Conservation (phyloP, 2,113 vertebrate genomes). For the Eidolon helvum region DNA sequence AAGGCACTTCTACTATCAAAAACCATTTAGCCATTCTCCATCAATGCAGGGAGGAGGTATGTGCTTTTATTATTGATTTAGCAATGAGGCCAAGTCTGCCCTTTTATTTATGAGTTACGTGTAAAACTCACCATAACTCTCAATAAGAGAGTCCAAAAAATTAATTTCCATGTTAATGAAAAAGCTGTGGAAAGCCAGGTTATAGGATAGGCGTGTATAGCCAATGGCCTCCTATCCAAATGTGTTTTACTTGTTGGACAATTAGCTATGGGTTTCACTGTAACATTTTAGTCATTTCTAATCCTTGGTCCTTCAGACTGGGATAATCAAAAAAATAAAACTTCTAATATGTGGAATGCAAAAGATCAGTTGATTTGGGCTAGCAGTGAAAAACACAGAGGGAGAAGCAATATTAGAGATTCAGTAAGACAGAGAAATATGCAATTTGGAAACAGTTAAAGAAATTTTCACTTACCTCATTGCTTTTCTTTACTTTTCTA, state of each 20-base stretch:
- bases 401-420: neutral
- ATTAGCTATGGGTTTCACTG: neutral
- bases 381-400: neutral
- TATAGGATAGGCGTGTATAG: neutral
- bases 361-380: neutral
- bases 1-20: neutral
- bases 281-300: neutral
- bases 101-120: neutral
- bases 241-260: neutral
- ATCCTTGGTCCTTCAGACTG: neutral
- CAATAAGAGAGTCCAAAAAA: neutral
- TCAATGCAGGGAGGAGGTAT: neutral
- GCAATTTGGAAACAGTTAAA: neutral
- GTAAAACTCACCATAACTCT: neutral
- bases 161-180: neutral
- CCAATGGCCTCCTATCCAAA: neutral
- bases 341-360: neutral
- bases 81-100: neutral
- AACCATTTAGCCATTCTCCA: neutral
- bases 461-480: neutral
- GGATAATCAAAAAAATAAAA: neutral
- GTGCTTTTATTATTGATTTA: constrained; percentile 1
- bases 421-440: neutral
- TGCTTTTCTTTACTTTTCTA: neutral
- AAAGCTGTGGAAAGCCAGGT: neutral